These are phyloP conservation scores for Danaus chrysippus DNA, from an alignment of 2,888 invertebrate species.

Conservation along the genomic window DNA sequence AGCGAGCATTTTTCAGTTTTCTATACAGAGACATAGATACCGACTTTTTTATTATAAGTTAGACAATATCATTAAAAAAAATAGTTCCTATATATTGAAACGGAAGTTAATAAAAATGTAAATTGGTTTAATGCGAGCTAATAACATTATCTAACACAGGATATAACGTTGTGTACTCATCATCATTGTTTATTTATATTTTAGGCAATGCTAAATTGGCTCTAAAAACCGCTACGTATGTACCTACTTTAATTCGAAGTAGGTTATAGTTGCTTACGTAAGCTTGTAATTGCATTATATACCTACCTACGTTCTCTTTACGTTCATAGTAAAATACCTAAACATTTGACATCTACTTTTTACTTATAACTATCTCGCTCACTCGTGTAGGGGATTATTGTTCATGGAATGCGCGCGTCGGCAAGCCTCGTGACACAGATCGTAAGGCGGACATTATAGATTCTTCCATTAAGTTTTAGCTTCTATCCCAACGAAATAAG, in stretches of 20 bases:
- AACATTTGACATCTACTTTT: conserved; percentile 77
- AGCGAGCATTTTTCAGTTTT: too few species aligned
- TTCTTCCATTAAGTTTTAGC: conserved; percentile 25
- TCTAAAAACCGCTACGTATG: conserved; percentile 37
- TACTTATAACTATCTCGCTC: conserved; percentile 65
- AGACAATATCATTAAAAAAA: too few species aligned
- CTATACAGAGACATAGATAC: too few species aligned
- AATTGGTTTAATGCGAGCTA: conserved; percentile 15
- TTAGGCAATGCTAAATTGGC: conserved; percentile 13
- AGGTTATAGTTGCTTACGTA: conserved; percentile 70
- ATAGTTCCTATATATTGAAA: conserved; percentile 8
- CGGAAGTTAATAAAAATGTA: conserved; percentile 17
- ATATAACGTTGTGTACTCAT: conserved; percentile 11
- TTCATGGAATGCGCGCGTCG: conserved; percentile 77
- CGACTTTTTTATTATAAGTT: too few species aligned
- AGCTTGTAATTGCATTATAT: conserved; percentile 71
- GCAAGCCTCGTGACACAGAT: conserved; percentile 65
- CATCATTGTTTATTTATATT: conserved; percentile 10
- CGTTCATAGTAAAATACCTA: conserved; percentile 74
- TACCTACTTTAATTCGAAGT: conserved; percentile 51
- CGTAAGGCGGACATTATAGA: conserved; percentile 45
- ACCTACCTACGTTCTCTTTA: conserved; percentile 70
- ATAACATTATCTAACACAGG: conserved; percentile 16
- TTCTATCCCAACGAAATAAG: conserved; percentile 40
- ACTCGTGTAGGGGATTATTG: conserved; percentile 66